A percentile compares a stretch with the other conserved stretches of the same genome.
These are phyloP conservation scores for Cremastobaeus sp. DNA, from an alignment of 2,888 invertebrate genomes.

Conservation along the genomic window DNA sequence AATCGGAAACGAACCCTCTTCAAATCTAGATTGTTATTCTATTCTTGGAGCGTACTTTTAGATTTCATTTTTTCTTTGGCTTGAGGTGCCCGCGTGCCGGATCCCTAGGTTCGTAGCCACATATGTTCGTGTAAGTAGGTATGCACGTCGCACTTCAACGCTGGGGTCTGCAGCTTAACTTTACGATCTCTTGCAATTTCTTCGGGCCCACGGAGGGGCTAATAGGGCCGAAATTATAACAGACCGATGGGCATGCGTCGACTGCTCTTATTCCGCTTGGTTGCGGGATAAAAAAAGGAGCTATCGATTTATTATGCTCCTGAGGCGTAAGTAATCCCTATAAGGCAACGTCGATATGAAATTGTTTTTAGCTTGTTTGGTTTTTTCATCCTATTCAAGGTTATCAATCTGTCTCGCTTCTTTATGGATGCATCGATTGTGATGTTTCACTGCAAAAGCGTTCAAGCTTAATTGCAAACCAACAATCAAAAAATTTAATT, in stretches of 20 bases:
- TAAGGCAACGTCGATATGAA: constrained; percentile 59
- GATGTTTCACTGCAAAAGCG: no score
- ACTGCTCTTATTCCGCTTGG: constrained; percentile 78
- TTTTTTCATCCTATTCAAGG: no score
- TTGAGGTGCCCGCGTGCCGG: background rate
- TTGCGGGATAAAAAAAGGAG: constrained; percentile 65
- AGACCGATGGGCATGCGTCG: constrained; percentile 77
- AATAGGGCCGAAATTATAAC: constrained; percentile 78
- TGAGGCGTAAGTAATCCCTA: constrained; percentile 62
- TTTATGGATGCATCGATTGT: no score
- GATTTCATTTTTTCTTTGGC: constrained; percentile 15
- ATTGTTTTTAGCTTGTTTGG: constrained; percentile 60
- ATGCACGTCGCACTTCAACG: constrained; percentile 61
- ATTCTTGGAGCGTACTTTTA: constrained; percentile 9
- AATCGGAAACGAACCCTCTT: constrained; percentile 53
- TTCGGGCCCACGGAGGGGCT: constrained; percentile 69
- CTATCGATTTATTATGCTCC: constrained; percentile 63
- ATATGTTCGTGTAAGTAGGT: constrained; percentile 20
- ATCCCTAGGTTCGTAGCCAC: constrained; percentile 3
- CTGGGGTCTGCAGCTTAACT: constrained; percentile 75
- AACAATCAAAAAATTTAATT: no score
- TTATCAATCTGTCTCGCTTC: no score
- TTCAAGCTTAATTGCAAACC: no score
- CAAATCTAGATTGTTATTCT: constrained; percentile 35
- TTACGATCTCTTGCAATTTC: constrained; percentile 76